phyloP scores from a whole-genome alignment of 2,888 invertebrate genomes.

The Protonemura montana region DNA sequence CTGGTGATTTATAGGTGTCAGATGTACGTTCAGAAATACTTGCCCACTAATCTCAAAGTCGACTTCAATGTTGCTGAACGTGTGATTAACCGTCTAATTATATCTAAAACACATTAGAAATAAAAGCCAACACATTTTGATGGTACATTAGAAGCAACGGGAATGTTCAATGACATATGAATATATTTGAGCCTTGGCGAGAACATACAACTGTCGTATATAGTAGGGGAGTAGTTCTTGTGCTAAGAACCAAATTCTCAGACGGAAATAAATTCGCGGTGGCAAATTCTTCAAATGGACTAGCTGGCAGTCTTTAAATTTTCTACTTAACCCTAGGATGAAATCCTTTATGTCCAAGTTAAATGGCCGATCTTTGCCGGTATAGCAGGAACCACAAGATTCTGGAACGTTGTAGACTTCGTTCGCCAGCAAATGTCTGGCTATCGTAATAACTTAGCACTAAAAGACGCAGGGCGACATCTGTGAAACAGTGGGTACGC shows the following conservation, averaged over 20 bases:
- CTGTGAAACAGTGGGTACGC: no score
- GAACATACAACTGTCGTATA: not conserved
- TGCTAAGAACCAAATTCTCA: not conserved
- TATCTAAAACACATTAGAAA: not conserved
- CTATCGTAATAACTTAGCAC: no score
- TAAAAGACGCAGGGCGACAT: no score
- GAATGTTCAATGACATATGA: not conserved
- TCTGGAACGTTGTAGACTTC: no score
- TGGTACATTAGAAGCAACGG: not conserved
- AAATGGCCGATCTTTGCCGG: not conserved
- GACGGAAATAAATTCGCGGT: not conserved
- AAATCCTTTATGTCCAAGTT: not conserved
- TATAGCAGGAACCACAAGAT: no score
- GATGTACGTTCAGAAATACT: not conserved
- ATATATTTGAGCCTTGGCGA: not conserved
- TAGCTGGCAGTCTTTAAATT: not conserved
- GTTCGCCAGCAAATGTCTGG: no score
- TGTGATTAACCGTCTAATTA: not conserved
- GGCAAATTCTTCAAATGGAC: not conserved
- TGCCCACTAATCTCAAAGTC: not conserved
- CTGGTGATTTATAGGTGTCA: not conserved
- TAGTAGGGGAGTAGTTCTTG: no score
- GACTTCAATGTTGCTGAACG: not conserved
- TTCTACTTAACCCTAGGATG: not conserved
- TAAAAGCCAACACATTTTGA: not conserved